These are phyloP conservation scores for Monochamus alternatus DNA, from an alignment of 2,888 invertebrate species.

Conservation along the genomic window DNA sequence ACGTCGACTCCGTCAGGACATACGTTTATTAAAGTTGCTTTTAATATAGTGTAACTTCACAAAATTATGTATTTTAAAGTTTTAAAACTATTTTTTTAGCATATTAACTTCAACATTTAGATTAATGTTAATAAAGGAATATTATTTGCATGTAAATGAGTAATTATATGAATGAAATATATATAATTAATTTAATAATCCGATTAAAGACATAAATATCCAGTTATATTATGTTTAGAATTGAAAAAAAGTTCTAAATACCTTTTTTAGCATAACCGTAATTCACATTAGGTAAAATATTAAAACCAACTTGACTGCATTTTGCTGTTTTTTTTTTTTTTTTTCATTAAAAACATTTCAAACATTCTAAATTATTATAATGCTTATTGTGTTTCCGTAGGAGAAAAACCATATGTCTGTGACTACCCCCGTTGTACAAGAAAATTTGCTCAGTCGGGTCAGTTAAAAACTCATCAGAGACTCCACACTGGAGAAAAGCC, in stretches of 20 bases:
- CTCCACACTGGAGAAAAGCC: slow-evolving; percentile 86
- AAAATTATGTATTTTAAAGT: too few species aligned
- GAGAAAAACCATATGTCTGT: slow-evolving; percentile 82
- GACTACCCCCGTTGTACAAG: slow-evolving; percentile 82
- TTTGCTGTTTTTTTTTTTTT: too few species aligned
- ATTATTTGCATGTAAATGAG: slow-evolving; percentile 1
- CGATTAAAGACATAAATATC: too few species aligned
- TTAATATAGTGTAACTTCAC: too few species aligned
- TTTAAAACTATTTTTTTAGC: too few species aligned
- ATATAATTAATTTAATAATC: too few species aligned
- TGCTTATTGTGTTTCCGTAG: slow-evolving; percentile 67
- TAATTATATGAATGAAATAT: neutral
- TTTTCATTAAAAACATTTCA: neutral
- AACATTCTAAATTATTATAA: neutral
- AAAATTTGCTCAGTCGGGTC: slow-evolving; percentile 85
- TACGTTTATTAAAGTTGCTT: too few species aligned
- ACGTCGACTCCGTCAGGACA: slow-evolving; percentile 2
- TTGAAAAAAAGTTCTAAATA: neutral
- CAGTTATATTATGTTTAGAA: too few species aligned
- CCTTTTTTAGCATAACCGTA: neutral
- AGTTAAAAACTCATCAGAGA: slow-evolving; percentile 84
- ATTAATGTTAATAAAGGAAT: neutral
- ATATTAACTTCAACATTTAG: too few species aligned
- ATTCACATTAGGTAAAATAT: too few species aligned
- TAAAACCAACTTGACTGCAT: too few species aligned